These are phyloP conservation scores for Amiota minor DNA, from an alignment of 2,888 invertebrate species.

Conservation along the genomic window DNA sequence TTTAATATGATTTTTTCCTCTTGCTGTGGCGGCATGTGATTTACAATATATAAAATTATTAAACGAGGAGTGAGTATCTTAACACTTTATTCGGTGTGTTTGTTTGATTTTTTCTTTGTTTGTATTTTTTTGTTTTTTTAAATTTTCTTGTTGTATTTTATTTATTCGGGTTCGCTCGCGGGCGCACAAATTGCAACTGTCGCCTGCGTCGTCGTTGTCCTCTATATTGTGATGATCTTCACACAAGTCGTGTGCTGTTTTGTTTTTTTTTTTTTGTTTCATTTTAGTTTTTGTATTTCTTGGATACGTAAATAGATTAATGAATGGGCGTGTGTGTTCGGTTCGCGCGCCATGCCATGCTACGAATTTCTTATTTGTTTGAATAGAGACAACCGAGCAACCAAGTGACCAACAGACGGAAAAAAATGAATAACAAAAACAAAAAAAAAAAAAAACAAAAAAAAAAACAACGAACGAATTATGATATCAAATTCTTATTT, in stretches of 20 bases:
- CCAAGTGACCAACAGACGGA: too few species aligned
- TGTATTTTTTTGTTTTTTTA: conserved; percentile 10
- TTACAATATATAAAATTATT: neutral
- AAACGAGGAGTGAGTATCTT: too few species aligned
- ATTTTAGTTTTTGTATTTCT: conserved; percentile 3
- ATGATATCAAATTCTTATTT: conserved; percentile 20
- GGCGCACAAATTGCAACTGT: conserved; percentile 62
- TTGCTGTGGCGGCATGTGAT: neutral
- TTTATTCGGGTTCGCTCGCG: conserved; percentile 51
- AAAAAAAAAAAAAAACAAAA: neutral
- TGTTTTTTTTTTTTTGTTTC: too few species aligned
- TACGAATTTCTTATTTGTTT: too few species aligned
- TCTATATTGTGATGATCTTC: neutral
- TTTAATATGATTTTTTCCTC: neutral
- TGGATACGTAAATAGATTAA: too few species aligned
- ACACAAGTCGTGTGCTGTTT: neutral
- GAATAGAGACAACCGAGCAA: too few species aligned
- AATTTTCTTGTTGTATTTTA: too few species aligned
- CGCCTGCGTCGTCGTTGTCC: conserved; percentile 30
- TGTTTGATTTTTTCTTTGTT: neutral
- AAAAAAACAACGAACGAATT: neutral
- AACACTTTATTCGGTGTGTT: neutral
- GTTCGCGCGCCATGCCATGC: too few species aligned
- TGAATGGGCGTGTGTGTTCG: too few species aligned
- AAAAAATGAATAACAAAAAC: neutral